Conservation (phyloP, 1,140 invertebrate species). For the Trigoniulus corallinus region DNA sequence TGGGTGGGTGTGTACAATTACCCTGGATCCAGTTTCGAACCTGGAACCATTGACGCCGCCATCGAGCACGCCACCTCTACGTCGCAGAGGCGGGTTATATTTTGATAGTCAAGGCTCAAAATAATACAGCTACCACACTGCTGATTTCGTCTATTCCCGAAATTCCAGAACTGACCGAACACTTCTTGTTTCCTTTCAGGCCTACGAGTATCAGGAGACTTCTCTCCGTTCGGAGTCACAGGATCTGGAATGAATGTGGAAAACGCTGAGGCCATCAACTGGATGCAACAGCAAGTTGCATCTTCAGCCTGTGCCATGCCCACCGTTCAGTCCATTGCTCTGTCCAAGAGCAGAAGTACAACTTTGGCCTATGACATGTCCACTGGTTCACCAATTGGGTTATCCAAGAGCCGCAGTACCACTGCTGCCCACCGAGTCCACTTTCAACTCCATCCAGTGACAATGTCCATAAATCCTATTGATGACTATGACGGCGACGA, state of each 20-base stretch:
- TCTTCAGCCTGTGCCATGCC: too few relatives aligned
- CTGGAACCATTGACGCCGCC: too few relatives aligned
- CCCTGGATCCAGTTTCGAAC: too few relatives aligned
- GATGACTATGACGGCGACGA: slow-evolving; percentile 4
- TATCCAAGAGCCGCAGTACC: slow-evolving; percentile 3
- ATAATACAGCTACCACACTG: too few relatives aligned
- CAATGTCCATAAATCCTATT: neutral
- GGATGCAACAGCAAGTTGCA: neutral
- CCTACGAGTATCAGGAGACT: neutral
- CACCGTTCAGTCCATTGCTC: neutral
- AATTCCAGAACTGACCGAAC: too few relatives aligned
- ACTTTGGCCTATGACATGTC: too few relatives aligned
- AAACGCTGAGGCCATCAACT: neutral
- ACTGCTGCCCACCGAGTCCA: slow-evolving; percentile 7
- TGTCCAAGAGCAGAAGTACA: too few relatives aligned
- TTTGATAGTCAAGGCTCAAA: too few relatives aligned
- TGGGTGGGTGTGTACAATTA: too few relatives aligned
- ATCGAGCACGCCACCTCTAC: too few relatives aligned
- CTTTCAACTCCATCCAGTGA: slow-evolving; percentile 2
- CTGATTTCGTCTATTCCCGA: too few relatives aligned
- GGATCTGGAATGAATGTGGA: neutral
- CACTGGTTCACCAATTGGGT: neutral
- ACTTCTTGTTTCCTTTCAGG: neutral
- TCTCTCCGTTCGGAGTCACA: neutral
- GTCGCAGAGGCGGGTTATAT: too few relatives aligned